Percentiles rank a stretch among this genome's conserved stretches.
phyloP scores from a whole-genome alignment of 2,113 vertebrate genomes.

The Nycticryphes semicollaris region DNA sequence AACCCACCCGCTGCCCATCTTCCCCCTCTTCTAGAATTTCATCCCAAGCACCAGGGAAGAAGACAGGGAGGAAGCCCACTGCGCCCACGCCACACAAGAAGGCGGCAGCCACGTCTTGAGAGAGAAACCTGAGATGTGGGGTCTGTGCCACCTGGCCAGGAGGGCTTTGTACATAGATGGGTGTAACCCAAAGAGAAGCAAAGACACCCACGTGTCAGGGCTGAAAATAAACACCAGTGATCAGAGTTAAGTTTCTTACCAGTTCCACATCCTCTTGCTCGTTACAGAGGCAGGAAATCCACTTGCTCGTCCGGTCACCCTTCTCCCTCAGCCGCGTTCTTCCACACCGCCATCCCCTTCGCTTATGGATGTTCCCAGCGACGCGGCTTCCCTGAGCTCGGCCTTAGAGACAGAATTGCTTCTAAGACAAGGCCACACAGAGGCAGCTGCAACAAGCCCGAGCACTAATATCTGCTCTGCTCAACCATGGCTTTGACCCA shows the following conservation, averaged over 20 bases:
- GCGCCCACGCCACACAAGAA: background rate
- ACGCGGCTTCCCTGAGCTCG: rapidly evolving
- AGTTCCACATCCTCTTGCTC: background rate
- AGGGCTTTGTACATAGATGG: background rate
- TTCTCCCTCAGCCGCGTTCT: background rate
- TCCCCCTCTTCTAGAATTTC: background rate
- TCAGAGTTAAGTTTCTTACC: background rate
- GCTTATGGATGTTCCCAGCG: background rate
- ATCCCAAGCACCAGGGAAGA: background rate
- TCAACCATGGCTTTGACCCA: background rate
- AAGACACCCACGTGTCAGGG: background rate
- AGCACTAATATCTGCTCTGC: background rate
- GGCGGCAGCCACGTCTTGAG: rapidly evolving
- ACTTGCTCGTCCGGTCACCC: background rate
- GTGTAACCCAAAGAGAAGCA: rapidly evolving
- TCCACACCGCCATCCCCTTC: rapidly evolving
- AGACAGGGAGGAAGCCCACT: background rate
- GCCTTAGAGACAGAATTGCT: background rate
- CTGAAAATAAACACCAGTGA: background rate
- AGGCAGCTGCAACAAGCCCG: background rate
- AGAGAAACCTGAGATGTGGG: background rate
- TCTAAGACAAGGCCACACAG: background rate
- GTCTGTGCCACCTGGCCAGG: background rate
- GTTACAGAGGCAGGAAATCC: background rate
- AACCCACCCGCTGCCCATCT: background rate